A percentile compares a stretch with the other conserved stretches of the same genome.
These are phyloP conservation scores for Nemotelus pantherinus DNA, from an alignment of 2,888 invertebrate genomes.

Conservation along the genomic window DNA sequence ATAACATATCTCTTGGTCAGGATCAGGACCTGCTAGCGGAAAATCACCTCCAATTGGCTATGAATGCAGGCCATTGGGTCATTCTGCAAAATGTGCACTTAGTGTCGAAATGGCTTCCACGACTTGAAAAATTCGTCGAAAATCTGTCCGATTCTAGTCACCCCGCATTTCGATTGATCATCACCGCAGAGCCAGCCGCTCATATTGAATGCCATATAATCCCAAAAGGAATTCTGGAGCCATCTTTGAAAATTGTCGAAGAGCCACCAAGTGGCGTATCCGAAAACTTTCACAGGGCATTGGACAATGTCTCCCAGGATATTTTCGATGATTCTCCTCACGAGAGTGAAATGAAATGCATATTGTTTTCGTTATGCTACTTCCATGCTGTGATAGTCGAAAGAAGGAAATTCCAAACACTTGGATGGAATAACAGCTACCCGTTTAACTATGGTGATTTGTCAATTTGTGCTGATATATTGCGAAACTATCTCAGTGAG, in stretches of 20 bases:
- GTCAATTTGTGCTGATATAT: slow-evolving; percentile 89
- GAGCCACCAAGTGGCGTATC: slow-evolving; percentile 96
- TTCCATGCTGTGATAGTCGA: slow-evolving; percentile 96
- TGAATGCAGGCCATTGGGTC: slow-evolving; percentile 87
- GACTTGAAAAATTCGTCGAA: slow-evolving; percentile 91
- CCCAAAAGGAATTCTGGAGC: slow-evolving; percentile 89
- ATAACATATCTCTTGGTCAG: slow-evolving; percentile 93
- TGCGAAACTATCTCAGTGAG: slow-evolving; percentile 91
- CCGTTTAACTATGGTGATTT: slow-evolving; percentile 88
- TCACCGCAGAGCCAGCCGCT: slow-evolving; percentile 89
- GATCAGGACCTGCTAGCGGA: slow-evolving; percentile 95
- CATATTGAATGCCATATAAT: slow-evolving; percentile 74
- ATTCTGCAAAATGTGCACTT: slow-evolving; percentile 93
- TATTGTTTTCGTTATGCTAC: slow-evolving; percentile 90
- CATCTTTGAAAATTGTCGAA: slow-evolving; percentile 95
- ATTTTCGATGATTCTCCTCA: slow-evolving; percentile 91
- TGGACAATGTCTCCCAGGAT: slow-evolving; percentile 93
- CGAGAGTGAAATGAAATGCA: slow-evolving; percentile 92
- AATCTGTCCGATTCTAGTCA: slow-evolving; percentile 77
- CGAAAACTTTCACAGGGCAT: slow-evolving; percentile 92
- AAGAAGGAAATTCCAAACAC: slow-evolving; percentile 92
- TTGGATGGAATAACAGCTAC: slow-evolving; percentile 89
- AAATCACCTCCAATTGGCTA: slow-evolving; percentile 80
- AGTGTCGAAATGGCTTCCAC: slow-evolving; percentile 87
- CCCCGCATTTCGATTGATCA: slow-evolving; percentile 74